Evolutionary conservation across 2,797 vertebrate genomes (phyloP).

Genomic region (Oceanodroma leucorhoa): DNA sequence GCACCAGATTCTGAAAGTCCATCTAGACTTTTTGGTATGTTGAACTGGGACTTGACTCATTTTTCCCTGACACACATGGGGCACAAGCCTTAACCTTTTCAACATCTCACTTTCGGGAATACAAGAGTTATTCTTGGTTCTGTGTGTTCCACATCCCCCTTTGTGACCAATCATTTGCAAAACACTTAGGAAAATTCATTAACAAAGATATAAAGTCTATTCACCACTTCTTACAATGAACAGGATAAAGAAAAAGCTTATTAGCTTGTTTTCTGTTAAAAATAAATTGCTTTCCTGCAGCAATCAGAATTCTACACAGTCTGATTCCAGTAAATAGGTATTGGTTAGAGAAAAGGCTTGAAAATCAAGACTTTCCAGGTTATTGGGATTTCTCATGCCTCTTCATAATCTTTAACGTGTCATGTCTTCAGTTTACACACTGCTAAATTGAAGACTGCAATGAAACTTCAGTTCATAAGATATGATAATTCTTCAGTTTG

Average conservation of each 20-base stretch:
- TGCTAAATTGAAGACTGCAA: neutral
- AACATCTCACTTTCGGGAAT: neutral
- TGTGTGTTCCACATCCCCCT: neutral
- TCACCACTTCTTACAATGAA: neutral
- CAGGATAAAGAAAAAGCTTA: neutral
- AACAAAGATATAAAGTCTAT: neutral
- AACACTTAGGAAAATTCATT: conserved; percentile 10
- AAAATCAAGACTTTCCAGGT: neutral
- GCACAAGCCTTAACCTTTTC: neutral
- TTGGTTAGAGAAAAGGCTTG: neutral
- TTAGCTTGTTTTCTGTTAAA: neutral
- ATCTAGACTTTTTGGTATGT: neutral
- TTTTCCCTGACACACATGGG: neutral
- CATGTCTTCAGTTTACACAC: neutral
- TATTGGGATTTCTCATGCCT: neutral
- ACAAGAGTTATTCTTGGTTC: neutral
- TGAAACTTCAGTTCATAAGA: neutral
- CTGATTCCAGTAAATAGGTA: neutral
- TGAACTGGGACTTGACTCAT: neutral
- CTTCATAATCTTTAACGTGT: neutral
- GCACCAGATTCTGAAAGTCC: neutral
- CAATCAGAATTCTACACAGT: neutral
- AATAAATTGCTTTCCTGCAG: conserved; percentile 10
- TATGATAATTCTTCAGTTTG: neutral
- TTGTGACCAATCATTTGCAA: neutral